Conservation (phyloP, 2,113 vertebrate species). For the Sylvilagus bachmani region DNA sequence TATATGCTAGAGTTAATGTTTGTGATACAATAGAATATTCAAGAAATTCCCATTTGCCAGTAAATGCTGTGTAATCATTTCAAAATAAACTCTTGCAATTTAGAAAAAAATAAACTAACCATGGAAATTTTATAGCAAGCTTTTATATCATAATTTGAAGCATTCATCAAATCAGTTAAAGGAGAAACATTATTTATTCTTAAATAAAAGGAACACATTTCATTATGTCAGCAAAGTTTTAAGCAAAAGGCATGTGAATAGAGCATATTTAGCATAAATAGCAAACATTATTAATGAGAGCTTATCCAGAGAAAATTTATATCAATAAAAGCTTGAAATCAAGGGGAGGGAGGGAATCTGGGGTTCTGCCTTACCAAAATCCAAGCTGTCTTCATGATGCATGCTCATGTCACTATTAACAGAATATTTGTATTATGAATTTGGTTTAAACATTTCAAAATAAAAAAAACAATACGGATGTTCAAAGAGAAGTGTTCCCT, state of each 20-base stretch:
- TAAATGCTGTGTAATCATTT: conserved; percentile 39
- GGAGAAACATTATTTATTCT: not conserved
- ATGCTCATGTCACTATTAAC: not conserved
- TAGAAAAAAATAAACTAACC: conserved; percentile 34
- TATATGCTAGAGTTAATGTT: conserved; percentile 1
- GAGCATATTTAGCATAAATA: conserved; percentile 40
- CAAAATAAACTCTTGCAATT: not conserved
- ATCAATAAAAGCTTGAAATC: conserved; percentile 41
- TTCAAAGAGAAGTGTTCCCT: not conserved
- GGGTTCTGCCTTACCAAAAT: not conserved
- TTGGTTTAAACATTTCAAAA: not conserved
- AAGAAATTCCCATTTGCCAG: not conserved
- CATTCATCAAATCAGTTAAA: conserved; percentile 35
- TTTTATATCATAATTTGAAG: conserved; percentile 53
- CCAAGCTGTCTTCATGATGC: not conserved
- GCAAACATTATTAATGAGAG: conserved; percentile 22
- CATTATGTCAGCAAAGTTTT: conserved; percentile 39
- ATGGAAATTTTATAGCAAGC: not conserved
- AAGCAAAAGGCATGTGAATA: conserved; percentile 4
- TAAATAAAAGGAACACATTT: conserved; percentile 59
- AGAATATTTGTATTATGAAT: not conserved
- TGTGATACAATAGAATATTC: not conserved
- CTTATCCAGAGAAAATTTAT: not conserved
- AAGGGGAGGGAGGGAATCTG: not conserved
- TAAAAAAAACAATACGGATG: not conserved